Base-by-base conservation (phyloP, 2,888 invertebrate genomes). In the Oscheius myriophilus region DNA sequence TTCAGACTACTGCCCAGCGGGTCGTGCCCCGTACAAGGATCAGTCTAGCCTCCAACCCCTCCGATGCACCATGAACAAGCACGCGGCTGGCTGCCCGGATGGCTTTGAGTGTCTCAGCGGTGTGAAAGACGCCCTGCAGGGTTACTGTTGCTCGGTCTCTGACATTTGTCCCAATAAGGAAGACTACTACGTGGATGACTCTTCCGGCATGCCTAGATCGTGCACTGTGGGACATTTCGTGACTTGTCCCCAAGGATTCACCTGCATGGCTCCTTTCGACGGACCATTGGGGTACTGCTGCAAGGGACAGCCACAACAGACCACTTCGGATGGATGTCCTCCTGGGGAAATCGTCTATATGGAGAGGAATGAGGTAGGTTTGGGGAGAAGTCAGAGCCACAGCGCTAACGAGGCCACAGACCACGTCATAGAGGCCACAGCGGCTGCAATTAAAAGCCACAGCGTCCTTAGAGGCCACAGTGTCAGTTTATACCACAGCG, bases 151-250 rank as follows among this genome's bases (percentile, higher is more conserved):
- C 49, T 80, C 80, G 0, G 75, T 77, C 2, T 71, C 76, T 25
- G 80, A 81, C 52, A 81, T 81, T 33, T 81, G 81, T 64, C 81
- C 81, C 0, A 75, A 81, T 49, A 59, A 71, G n/a, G 81, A 81
- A 42, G 80, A 81, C 33, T 81, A 81, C 45, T 81, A 74, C 49
- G 59, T 81, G 41, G 81, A 81, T 53, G 80, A 80, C 43, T 69
- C 62, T 21, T 77, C 77, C 7, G 75, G 76, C 63, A 81, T 81
- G 81, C 81, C 81, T 1, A 64, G 81, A 12, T 73, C 75, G 2
- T 81, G 81, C 41, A 78, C 81, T 11, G 74, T 79, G 26, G 81
- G 81, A 1, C 78, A 80, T 45, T 80, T 79, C 46, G 75, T 80
- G 41, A 72, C 79, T 4, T 81, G 81, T 65, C 81, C 81, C 11